Evolutionary conservation across 1,140 invertebrate species (phyloP), one percentile per base, ranked within the genome.

Genomic region (Zophobas atratus): DNA sequence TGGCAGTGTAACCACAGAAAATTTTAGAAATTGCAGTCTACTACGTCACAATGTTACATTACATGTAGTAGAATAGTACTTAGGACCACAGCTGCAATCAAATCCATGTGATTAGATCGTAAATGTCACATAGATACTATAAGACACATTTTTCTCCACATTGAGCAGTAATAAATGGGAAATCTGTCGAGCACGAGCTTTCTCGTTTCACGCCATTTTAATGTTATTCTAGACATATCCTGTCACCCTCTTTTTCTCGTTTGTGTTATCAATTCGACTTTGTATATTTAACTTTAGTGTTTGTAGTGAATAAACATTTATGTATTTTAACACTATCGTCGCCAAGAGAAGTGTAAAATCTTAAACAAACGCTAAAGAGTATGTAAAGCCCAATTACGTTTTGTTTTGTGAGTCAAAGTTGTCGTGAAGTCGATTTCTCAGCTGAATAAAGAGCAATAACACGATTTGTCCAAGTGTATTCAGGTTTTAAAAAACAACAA

Each of bases 401-500:
- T 51, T 51, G n/a, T 51, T 51, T 5, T 51, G 3, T 51, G 49
- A 20, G 8, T 4, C 3, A 46, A 46, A 46, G 43, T 4, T 46
- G 49, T 63, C 57, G 38, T 63, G 38, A 63, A 20, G 39, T 41
- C 60, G 60, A 41, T 39, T 63, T 63, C 57, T 63, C 57, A 63
- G 36, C 6, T 67, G 39, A 48, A 67, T 67, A 67, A 67, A 67
- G 32, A 57, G 60, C 60, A 67, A 67, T 67, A 67, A 67, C 71
- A 73, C 49, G 20, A 73, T n/a, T 73, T 73, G 71, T 73, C 74
- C 60, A 76, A 76, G 49, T 56, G 71, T 77, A 76, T 79, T 80
- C 77, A 80, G 77, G 72, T 73, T 48, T 20, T 35, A 75, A 80
- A 73, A 38, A 78, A 36, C 43, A 74, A 80, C 73, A 6, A 75